Conservation (phyloP, 2,113 vertebrate species). For the Rhinichthys klamathensis region DNA sequence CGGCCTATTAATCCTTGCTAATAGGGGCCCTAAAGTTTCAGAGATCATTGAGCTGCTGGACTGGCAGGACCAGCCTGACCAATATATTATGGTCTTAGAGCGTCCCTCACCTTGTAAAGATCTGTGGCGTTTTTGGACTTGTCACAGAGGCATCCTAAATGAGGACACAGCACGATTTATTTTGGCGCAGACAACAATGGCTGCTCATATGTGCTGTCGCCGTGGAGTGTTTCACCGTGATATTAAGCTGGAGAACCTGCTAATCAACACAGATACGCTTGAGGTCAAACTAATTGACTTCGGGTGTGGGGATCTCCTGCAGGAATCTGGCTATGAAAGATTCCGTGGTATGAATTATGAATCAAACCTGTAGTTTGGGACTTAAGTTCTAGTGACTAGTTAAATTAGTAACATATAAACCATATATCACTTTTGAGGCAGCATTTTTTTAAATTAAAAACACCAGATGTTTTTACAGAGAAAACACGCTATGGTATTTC, state of each 20-base stretch:
- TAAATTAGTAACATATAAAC: no score
- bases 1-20: not conserved
- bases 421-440: no score
- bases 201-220: not conserved
- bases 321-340: not conserved
- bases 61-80: not conserved
- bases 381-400: no score
- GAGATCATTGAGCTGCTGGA: conserved; percentile 4
- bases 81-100: not conserved
- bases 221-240: not conserved
- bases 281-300: not conserved
- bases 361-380: not conserved
- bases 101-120: not conserved
- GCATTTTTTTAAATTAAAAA: no score
- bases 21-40: not conserved
- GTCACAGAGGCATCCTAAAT: not conserved
- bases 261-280: not conserved
- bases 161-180: not conserved
- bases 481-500: not conserved
- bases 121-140: not conserved
- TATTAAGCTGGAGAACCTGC: not conserved
- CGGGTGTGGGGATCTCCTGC: not conserved
- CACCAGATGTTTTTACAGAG: no score
- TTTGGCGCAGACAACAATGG: not conserved
- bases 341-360: not conserved